Base-by-base conservation (phyloP, 2,888 invertebrate species). In the Junonia oenone region DNA sequence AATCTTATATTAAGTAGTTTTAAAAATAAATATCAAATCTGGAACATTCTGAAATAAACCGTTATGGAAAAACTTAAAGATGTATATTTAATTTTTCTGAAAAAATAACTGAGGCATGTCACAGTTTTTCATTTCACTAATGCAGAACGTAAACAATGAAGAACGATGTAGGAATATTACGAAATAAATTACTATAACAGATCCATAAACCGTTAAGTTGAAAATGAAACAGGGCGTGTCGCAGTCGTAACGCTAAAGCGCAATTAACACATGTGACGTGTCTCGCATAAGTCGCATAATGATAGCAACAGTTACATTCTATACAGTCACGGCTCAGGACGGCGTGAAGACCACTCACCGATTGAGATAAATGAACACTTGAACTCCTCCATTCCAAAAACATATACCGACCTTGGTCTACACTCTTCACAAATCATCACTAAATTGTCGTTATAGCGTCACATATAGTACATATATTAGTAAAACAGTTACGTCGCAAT, bases 401-500 rank as follows among this genome's bases (percentile, higher is more conserved):
- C 5, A 26, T 13, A 22, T 13, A 26, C 1, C 38, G 38, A 19
- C 38, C 38, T 40, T 19, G 17, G 11, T 19, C 17, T n/a, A 19
- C 38, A 2, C n/a, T 19, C 17, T n/a, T 17, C 38, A n/a, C n/a
- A 33, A 33, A 33, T 33, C 31, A 1, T 33, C n/a, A n/a, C n/a
- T n/a, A 33, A 29, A 33, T 33, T 37, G 6, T 6, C 13, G 11
- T 13, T 22, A 13, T 43, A 43, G 6, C 83, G 83, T 83, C 81
- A 72, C 83, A 78, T 85, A 83, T n/a, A n/a, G n/a, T n/a, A n/a
- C n/a, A n/a, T n/a, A n/a, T n/a, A 86, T 85, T 77, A 70, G 64
- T 55, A 72, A 76, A 76, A 86, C 85, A 78, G 86, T 85, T 83
- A 83, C 73, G 60, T 78, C 79, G 75, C 66, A 70, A 63, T 58